Conservation (phyloP, 64 coral and sea anemone species). For the Montipora cactus region DNA sequence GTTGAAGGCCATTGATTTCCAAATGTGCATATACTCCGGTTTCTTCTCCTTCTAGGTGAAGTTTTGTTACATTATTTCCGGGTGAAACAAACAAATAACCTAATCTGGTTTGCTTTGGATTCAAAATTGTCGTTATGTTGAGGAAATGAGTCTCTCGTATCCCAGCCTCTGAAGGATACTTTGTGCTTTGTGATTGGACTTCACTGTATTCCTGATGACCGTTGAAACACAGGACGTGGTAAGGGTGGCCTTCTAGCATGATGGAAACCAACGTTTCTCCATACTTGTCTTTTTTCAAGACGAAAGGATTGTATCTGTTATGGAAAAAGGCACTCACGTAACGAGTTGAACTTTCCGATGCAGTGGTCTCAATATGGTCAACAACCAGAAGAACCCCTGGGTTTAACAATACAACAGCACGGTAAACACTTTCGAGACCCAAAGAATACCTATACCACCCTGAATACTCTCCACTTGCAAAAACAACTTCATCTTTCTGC, state of each 20-base stretch:
- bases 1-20: neutral
- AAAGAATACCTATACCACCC: constrained; percentile 34
- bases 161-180: constrained; percentile 6
- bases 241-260: neutral
- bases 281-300: neutral
- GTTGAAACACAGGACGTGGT: constrained; percentile 11
- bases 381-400: constrained; percentile 23
- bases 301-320: constrained; percentile 44
- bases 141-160: constrained; percentile 43
- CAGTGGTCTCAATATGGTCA: constrained; percentile 13
- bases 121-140: constrained; percentile 44
- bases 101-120: neutral
- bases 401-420: constrained; percentile 26
- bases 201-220: neutral
- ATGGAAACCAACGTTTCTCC: constrained; percentile 10
- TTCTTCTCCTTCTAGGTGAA: neutral
- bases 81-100: constrained; percentile 22
- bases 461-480: constrained; percentile 37
- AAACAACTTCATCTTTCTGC: neutral
- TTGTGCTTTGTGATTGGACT: neutral
- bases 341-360: neutral
- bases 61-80: neutral
- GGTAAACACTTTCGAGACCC: constrained; percentile 16
- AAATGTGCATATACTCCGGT: neutral
- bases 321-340: constrained; percentile 61